These are phyloP conservation scores for Eolophus roseicapilla DNA, from an alignment of 2,113 vertebrate species.

Conservation along the genomic window DNA sequence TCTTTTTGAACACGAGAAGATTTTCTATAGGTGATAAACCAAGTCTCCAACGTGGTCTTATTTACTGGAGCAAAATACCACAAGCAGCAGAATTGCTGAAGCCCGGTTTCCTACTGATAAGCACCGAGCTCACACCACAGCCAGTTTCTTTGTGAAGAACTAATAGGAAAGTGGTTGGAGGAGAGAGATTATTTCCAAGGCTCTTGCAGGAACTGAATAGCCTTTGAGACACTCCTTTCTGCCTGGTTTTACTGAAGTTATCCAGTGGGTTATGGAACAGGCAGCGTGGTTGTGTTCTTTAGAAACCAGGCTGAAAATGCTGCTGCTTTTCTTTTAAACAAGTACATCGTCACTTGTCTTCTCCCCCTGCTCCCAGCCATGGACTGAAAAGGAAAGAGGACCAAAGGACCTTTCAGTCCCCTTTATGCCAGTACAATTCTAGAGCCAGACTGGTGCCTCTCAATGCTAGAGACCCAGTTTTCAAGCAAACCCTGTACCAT, in stretches of 20 bases:
- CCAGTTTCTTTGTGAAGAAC: conserved; percentile 10
- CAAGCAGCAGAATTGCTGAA: background rate
- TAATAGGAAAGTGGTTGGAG: conserved; percentile 7
- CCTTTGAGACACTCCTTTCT: background rate
- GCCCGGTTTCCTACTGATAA: conserved; percentile 28
- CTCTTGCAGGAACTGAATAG: background rate
- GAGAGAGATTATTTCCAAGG: conserved; percentile 3
- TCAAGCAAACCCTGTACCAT: background rate
- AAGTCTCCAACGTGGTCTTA: background rate
- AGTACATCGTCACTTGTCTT: background rate
- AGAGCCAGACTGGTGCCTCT: background rate
- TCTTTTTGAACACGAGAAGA: background rate
- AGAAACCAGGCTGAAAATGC: background rate
- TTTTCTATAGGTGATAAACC: background rate
- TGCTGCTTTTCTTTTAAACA: background rate
- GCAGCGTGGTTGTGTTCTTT: background rate
- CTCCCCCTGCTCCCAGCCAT: background rate
- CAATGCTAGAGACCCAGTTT: background rate
- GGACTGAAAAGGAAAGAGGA: background rate
- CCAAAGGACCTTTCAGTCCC: background rate
- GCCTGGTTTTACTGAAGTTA: background rate
- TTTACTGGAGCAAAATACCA: background rate
- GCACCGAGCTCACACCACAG: background rate
- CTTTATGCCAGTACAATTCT: background rate
- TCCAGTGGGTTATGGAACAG: background rate